Conservation (phyloP, 2,888 invertebrate species). For the Myopa tessellatipennis region DNA sequence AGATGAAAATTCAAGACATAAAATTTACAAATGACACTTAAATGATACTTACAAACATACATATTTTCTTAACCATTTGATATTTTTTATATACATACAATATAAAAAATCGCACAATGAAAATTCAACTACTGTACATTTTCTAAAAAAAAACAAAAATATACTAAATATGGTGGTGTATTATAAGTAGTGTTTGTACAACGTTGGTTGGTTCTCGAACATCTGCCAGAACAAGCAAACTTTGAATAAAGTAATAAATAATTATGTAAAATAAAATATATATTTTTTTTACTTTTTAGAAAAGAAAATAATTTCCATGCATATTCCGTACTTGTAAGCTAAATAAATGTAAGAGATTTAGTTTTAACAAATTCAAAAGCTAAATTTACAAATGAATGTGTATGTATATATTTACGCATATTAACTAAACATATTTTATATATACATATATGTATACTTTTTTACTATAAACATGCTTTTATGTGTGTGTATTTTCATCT, state of each 20-base stretch:
- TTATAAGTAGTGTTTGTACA: background rate
- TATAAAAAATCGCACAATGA: background rate
- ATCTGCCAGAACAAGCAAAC: background rate
- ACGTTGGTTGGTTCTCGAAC: background rate
- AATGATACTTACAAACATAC: too few species aligned
- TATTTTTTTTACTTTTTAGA: conserved; percentile 28
- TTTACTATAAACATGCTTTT: conserved; percentile 21
- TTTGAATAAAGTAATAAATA: background rate
- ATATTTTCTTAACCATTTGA: too few species aligned
- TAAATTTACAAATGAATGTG: conserved; percentile 33
- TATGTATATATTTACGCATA: conserved; percentile 41
- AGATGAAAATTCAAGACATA: too few species aligned
- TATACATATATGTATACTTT: conserved; percentile 24
- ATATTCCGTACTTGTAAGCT: conserved; percentile 30
- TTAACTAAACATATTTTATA: conserved; percentile 30
- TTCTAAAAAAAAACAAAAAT: background rate
- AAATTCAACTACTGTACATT: background rate
- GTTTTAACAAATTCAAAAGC: conserved; percentile 9
- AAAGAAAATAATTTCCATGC: conserved; percentile 25
- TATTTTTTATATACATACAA: too few species aligned
- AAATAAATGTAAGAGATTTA: conserved; percentile 9
- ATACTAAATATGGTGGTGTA: background rate
- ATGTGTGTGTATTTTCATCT: conserved; percentile 18
- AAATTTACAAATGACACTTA: too few species aligned
- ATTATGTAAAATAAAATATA: conserved; percentile 29